These are phyloP conservation scores for Hipparchia sbordonii DNA, from an alignment of 2,888 invertebrate species.

Conservation along the genomic window DNA sequence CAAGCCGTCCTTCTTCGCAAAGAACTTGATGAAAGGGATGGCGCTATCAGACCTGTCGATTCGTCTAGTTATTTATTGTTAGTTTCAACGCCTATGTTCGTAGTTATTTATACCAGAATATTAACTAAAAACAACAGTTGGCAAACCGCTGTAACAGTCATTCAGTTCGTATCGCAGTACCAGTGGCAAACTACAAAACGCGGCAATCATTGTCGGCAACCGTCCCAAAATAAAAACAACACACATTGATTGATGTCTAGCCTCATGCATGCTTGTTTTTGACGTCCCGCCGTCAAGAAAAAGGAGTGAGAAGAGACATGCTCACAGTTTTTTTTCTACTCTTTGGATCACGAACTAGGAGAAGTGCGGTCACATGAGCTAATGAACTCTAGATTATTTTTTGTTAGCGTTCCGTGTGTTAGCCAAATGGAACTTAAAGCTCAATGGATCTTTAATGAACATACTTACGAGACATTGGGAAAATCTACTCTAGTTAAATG, in stretches of 20 bases:
- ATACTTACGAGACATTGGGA: not conserved
- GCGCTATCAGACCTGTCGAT: not conserved
- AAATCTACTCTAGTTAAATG: not conserved
- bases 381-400: constrained; percentile 49
- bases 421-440: not conserved
- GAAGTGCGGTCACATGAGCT: constrained; percentile 51
- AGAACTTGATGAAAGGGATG: not conserved
- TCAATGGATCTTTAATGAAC: not conserved
- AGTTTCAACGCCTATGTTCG: constrained; percentile 4
- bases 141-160: constrained; percentile 17
- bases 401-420: constrained; percentile 41
- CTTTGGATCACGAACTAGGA: constrained; percentile 66
- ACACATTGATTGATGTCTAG: constrained; percentile 76
- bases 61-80: constrained; percentile 4
- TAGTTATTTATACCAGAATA: constrained; percentile 13
- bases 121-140: constrained; percentile 19
- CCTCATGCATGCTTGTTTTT: constrained; percentile 71
- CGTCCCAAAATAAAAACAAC: constrained; percentile 67
- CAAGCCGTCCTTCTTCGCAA: not conserved
- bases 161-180: constrained; percentile 18
- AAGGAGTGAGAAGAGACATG: constrained; percentile 67
- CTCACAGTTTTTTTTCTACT: constrained; percentile 63
- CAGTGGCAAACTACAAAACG: constrained; percentile 45
- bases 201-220: constrained; percentile 54
- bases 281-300: constrained; percentile 69